Percentiles rank a stretch among this genome's conserved stretches.
Evolutionary conservation across 2,888 invertebrate species (phyloP).

Genomic region (Tipula unca): DNA sequence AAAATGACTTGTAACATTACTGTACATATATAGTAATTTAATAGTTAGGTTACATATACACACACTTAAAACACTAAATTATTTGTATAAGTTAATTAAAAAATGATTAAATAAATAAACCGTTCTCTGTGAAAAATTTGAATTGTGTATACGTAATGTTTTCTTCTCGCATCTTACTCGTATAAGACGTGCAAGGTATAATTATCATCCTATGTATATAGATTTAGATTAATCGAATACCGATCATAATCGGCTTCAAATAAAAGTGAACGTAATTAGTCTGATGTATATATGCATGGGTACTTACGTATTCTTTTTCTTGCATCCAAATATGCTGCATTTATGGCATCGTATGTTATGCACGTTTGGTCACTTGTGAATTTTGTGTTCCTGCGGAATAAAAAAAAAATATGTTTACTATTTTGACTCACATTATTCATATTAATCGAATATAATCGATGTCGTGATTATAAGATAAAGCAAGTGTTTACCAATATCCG

Average conservation of each 20-base stretch:
- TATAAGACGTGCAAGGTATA: too few relatives aligned
- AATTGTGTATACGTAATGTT: background rate
- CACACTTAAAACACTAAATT: too few relatives aligned
- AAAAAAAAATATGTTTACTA: background rate
- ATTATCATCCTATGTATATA: too few relatives aligned
- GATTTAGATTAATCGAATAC: too few relatives aligned
- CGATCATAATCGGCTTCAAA: background rate
- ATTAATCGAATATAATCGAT: too few relatives aligned
- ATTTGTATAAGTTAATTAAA: background rate
- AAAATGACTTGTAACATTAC: background rate
- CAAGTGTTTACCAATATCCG: too few relatives aligned
- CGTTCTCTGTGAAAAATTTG: background rate
- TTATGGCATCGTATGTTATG: constrained; percentile 83
- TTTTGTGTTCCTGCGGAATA: constrained; percentile 31
- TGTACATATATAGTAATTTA: background rate
- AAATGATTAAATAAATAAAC: background rate
- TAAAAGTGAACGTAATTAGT: background rate
- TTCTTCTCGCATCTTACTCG: background rate
- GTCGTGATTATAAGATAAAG: too few relatives aligned
- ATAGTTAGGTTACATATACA: too few relatives aligned
- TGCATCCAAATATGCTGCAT: constrained; percentile 79
- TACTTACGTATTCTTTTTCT: constrained; percentile 80
- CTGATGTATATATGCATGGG: background rate
- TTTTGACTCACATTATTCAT: too few relatives aligned
- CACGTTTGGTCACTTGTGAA: constrained; percentile 64